Evolutionary conservation across 1,140 invertebrate species (phyloP).

Genomic region (Drosophila seguyi): DNA sequence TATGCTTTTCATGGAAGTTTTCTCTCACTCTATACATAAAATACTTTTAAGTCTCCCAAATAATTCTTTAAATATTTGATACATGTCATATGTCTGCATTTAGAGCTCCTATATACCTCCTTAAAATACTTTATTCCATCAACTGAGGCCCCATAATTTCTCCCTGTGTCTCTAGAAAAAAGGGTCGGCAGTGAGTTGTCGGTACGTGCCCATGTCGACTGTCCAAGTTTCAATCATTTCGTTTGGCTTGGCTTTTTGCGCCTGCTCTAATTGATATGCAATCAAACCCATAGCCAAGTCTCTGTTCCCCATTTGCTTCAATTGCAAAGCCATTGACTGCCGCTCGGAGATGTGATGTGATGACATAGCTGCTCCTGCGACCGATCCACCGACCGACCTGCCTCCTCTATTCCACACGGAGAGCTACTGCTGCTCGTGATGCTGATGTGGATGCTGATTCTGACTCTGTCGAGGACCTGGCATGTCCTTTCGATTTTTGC

Average conservation of each 20-base stretch:
- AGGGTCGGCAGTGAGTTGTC: constrained; percentile 6
- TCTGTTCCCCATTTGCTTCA: constrained; percentile 58
- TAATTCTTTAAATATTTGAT: neutral
- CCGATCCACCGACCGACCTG: neutral
- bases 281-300: constrained; percentile 67
- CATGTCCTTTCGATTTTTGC: constrained; percentile 30
- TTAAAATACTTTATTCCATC: neutral
- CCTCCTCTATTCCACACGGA: neutral
- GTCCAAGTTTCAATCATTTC: constrained; percentile 81
- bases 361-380: constrained; percentile 28
- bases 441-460: constrained; percentile 43
- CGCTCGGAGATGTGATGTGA: constrained; percentile 37
- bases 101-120: neutral
- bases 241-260: constrained; percentile 80
- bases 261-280: constrained; percentile 83
- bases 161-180: constrained; percentile 2
- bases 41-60: neutral
- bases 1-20: neutral
- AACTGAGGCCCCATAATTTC: neutral
- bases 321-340: constrained; percentile 66
- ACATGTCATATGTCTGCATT: neutral
- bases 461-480: constrained; percentile 10
- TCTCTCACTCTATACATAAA: neutral
- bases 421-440: constrained; percentile 8
- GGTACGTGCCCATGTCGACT: constrained; percentile 61